Evolutionary conservation across 1,140 invertebrate genomes (phyloP), one percentile per base, ranked within the genome.

Genomic region (Diorhabda carinulata): DNA sequence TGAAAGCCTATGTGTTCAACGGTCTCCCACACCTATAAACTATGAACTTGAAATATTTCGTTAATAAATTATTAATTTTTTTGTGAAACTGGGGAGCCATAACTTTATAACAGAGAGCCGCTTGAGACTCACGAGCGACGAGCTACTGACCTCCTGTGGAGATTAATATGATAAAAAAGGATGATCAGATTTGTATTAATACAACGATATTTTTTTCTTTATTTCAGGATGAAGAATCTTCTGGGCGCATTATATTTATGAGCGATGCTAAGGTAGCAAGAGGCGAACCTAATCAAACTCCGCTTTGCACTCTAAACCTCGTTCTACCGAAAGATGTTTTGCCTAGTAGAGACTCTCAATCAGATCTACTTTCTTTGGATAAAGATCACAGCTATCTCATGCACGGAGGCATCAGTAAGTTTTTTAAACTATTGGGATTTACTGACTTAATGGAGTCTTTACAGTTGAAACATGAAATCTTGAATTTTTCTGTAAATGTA

Each of bases 241-340:
- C 91, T 8, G 96, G 95, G 7, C 85, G 95, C 64, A 90, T 98
- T 66, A 92, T 96, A 74, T 97, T 98, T 80, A 97, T 98, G 95
- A 91, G 90, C 74, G 95, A 98, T 81, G 92, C 94, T 1, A 96
- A 94, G 84, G 90, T 91, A 67, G 85, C 87, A 4, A 87, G 93
- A 74, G 92, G 94, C 52, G 92, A 95, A 76, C 89, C 91, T 47
- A 87, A 91, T 25, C 93, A 95, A 79, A 90, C 87, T 5, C 95
- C 96, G 3, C 90, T 96, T 61, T 97, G 96, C 81, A 97, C 94
- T 62, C 83, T 98, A 47, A 96, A 97, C 79, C 91, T 98, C 70
- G 84, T 90, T 57, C 83, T 98, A 69, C 95, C 95, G 2, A 90
- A 90, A 66, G 86, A 89, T 72, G 89, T 93, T 62, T 86, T 89